phyloP scores from a whole-genome alignment of 2,113 vertebrate species.

The Tragulus kanchil region DNA sequence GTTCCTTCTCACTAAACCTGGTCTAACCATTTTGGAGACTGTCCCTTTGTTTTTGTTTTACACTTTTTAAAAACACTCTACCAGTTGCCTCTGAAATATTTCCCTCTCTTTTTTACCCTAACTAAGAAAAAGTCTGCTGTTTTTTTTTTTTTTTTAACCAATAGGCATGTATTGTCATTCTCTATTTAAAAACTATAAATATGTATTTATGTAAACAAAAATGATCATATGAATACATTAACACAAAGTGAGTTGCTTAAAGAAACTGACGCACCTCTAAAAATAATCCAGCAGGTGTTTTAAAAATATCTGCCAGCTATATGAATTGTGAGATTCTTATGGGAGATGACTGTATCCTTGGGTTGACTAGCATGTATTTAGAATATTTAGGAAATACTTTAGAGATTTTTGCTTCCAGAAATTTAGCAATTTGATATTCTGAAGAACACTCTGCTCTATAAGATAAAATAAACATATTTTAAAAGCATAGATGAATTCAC shows the following conservation, averaged over 20 bases:
- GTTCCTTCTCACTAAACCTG: not conserved
- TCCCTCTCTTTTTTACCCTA: not conserved
- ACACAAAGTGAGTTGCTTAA: slow-evolving; percentile 32
- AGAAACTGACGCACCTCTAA: not conserved
- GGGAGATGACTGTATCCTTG: slow-evolving; percentile 8
- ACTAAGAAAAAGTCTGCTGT: not conserved
- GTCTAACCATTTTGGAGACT: not conserved
- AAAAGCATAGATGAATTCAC: not conserved
- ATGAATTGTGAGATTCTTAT: slow-evolving; percentile 30
- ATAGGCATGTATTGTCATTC: not conserved
- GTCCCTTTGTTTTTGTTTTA: not conserved
- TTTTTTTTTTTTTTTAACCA: not conserved
- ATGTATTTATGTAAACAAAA: slow-evolving; percentile 9
- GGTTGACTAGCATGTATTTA: not conserved
- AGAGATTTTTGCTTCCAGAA: slow-evolving; percentile 15
- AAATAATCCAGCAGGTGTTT: slow-evolving; percentile 35
- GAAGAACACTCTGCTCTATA: not conserved
- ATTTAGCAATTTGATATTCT: not conserved
- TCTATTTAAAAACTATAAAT: slow-evolving; percentile 35
- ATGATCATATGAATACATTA: not conserved
- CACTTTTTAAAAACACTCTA: not conserved
- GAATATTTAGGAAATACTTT: slow-evolving; percentile 40
- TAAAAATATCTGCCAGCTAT: slow-evolving; percentile 45
- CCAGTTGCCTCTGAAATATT: not conserved
- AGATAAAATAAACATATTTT: slow-evolving; percentile 45